Percentiles rank a stretch among this genome's conserved stretches.
These are phyloP conservation scores for Serilophus lunatus DNA, from an alignment of 2,113 vertebrate genomes.

Conservation along the genomic window DNA sequence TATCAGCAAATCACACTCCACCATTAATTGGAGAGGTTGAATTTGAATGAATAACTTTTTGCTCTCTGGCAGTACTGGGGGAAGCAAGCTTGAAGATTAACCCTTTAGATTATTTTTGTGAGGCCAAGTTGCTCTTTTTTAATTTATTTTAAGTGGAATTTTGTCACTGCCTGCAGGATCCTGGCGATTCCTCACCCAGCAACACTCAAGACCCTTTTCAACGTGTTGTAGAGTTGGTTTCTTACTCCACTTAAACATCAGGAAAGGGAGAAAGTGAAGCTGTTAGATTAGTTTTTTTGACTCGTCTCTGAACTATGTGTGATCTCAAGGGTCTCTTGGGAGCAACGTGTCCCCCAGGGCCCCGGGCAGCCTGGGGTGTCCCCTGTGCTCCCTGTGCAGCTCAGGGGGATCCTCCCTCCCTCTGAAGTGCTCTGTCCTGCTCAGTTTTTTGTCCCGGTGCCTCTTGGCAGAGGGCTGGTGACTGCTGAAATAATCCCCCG, in stretches of 20 bases:
- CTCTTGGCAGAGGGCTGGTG: background rate
- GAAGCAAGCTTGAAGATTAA: background rate
- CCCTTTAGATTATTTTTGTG: background rate
- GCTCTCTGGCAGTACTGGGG: background rate
- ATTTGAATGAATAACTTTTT: background rate
- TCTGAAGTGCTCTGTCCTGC: background rate
- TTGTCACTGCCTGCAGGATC: background rate
- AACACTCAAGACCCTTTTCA: background rate
- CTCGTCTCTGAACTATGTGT: background rate
- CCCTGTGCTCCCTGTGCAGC: background rate
- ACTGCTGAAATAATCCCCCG: background rate
- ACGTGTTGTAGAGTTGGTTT: fast-evolving
- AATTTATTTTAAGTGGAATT: background rate
- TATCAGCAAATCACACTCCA: background rate
- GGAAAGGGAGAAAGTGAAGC: background rate
- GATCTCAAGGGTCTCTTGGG: background rate
- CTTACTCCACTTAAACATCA: background rate
- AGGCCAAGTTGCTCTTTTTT: background rate
- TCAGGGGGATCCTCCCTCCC: background rate
- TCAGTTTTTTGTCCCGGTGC: background rate
- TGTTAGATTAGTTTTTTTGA: fast-evolving
- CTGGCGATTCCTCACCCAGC: background rate
- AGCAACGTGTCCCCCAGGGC: fast-evolving
- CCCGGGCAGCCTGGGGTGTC: background rate
- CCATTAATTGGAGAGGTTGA: background rate